These are phyloP conservation scores for Oligia strigilis DNA, from an alignment of 2,888 invertebrate species.

Conservation along the genomic window DNA sequence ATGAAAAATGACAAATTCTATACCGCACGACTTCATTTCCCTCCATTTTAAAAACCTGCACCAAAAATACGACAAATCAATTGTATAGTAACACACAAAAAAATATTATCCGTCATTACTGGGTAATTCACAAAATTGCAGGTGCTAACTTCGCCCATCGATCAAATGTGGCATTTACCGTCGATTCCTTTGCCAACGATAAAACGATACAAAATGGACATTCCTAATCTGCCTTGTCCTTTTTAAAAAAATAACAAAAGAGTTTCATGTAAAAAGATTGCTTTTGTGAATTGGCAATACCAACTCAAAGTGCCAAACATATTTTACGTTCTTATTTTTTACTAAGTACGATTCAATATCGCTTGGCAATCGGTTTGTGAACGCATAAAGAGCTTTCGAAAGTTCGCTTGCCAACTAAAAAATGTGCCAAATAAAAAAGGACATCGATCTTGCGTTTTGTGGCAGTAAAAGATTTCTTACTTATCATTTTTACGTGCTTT, in stretches of 20 bases:
- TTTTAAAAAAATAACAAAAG: constrained; percentile 84
- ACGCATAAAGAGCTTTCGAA: not conserved
- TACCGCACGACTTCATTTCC: not conserved
- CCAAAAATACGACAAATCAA: constrained; percentile 10
- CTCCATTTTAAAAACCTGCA: constrained; percentile 8
- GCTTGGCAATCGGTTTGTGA: constrained; percentile 3
- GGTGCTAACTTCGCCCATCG: constrained; percentile 82
- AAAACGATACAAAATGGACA: constrained; percentile 87
- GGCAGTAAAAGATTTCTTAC: constrained; percentile 67
- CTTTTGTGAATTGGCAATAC: constrained; percentile 68
- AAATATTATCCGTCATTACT: constrained; percentile 57
- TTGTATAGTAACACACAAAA: constrained; percentile 27
- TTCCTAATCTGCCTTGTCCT: constrained; percentile 86
- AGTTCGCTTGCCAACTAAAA: constrained; percentile 66
- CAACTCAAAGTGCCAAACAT: not conserved
- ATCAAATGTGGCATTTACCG: constrained; percentile 87
- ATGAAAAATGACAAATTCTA: not conserved
- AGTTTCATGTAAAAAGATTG: constrained; percentile 74
- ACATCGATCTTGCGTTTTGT: constrained; percentile 84
- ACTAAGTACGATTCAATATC: constrained; percentile 14
- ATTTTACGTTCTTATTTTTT: constrained; percentile 17
- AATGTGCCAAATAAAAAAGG: constrained; percentile 75
- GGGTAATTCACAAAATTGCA: constrained; percentile 74
- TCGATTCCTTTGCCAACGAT: constrained; percentile 74
- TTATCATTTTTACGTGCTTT: constrained; percentile 71